A percentile compares a stretch with the other conserved stretches of the same genome.
These are phyloP conservation scores for Bombus sylvicola DNA, from an alignment of 1,140 invertebrate species.

Conservation along the genomic window DNA sequence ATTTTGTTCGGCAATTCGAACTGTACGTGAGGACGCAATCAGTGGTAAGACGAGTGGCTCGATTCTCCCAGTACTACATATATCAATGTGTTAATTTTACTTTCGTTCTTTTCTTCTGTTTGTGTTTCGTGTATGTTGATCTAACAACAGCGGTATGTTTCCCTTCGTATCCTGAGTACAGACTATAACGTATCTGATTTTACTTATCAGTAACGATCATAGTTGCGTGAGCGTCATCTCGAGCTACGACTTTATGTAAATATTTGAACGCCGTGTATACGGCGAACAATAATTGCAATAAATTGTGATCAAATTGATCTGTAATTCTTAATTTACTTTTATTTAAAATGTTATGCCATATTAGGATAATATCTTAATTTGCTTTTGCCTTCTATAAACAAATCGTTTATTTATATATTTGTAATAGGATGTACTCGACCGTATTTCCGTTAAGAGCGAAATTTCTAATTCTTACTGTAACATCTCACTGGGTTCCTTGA, in stretches of 20 bases:
- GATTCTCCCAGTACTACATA: not conserved
- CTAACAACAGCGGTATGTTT: not conserved
- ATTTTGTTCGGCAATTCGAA: constrained; percentile 47
- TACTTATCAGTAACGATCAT: not conserved
- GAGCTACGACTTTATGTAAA: not conserved
- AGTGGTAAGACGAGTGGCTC: constrained; percentile 35
- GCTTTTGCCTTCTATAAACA: not conserved
- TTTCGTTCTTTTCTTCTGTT: not conserved
- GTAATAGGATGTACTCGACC: not conserved
- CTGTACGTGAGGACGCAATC: constrained; percentile 50
- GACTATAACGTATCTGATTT: not conserved
- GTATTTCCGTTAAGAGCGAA: not conserved
- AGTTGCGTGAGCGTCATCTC: no score
- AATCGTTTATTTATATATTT: not conserved
- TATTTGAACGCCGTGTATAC: not conserved
- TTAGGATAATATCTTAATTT: not conserved
- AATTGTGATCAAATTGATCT: not conserved
- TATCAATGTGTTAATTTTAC: constrained; percentile 17
- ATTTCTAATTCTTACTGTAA: not conserved
- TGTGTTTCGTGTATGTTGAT: not conserved
- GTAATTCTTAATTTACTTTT: no score
- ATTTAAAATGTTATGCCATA: not conserved
- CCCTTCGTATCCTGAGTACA: not conserved
- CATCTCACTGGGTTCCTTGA: not conserved
- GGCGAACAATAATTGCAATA: not conserved